Evolutionary conservation across 2,797 vertebrate genomes (phyloP).

Genomic region (Cossypha polioptera): DNA sequence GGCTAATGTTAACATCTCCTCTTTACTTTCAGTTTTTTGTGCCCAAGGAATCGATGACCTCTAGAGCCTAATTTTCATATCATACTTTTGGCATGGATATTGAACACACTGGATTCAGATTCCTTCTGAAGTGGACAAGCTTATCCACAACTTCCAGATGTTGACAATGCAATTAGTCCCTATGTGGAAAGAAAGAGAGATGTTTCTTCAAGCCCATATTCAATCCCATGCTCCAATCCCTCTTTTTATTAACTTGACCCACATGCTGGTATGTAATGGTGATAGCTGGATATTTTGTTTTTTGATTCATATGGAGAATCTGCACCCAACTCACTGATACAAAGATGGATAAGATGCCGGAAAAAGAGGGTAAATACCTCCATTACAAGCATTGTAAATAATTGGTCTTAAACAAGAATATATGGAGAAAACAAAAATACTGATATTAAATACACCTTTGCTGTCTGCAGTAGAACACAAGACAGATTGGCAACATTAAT

Average conservation of each 20-base stretch:
- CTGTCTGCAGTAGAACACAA: slow-evolving; percentile 27
- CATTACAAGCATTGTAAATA: slow-evolving; percentile 58
- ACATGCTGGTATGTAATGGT: slow-evolving; percentile 29
- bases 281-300: slow-evolving; percentile 54
- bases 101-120: background rate
- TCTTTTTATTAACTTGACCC: slow-evolving; percentile 60
- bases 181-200: background rate
- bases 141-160: slow-evolving; percentile 23
- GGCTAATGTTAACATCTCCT: background rate
- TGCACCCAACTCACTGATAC: slow-evolving; percentile 39
- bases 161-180: background rate
- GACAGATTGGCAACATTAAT: slow-evolving; percentile 66
- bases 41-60: background rate
- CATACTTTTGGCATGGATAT: background rate
- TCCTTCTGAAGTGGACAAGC: background rate
- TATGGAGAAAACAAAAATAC: slow-evolving; percentile 47
- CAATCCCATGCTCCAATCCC: background rate
- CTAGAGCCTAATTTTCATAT: background rate
- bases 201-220: slow-evolving; percentile 33
- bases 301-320: slow-evolving; percentile 49
- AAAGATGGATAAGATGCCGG: slow-evolving; percentile 16
- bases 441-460: slow-evolving; percentile 53
- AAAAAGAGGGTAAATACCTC: slow-evolving; percentile 13
- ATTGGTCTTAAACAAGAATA: slow-evolving; percentile 65
- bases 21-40: background rate